Evolutionary conservation across 2,888 invertebrate species (phyloP).

Genomic region (Agriopis leucophaearia): DNA sequence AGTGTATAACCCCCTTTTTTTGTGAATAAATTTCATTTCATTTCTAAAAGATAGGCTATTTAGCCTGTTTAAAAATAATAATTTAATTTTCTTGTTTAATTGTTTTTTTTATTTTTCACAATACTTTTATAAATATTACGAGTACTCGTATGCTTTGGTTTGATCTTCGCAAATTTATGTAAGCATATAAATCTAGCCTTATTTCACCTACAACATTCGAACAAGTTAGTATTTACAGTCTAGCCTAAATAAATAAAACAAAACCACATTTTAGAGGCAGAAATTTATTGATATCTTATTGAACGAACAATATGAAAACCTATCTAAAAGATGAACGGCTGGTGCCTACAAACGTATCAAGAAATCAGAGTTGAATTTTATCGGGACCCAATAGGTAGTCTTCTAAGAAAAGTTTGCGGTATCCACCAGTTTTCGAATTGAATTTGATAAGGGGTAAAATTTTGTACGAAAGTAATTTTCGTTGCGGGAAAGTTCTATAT

Average conservation of each 20-base stretch:
- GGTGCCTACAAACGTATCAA: conserved; percentile 38
- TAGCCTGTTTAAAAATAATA: no score
- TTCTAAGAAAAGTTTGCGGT: conserved; percentile 58
- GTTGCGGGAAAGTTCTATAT: conserved; percentile 56
- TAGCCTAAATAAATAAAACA: conserved; percentile 2
- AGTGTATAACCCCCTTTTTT: no score
- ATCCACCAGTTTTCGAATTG: conserved; percentile 61
- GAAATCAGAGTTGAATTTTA: conserved; percentile 47
- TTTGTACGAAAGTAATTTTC: conserved; percentile 64
- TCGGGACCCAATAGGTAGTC: conserved; percentile 56
- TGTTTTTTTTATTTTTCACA: no score
- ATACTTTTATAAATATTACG: no score
- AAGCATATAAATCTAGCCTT: conserved; percentile 3
- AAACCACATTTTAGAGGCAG: background rate
- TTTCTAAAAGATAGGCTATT: no score
- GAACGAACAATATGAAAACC: conserved; percentile 12
- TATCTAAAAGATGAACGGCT: conserved; percentile 26
- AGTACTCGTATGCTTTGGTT: no score
- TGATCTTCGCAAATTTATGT: background rate
- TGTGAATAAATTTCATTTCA: no score
- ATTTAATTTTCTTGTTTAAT: no score
- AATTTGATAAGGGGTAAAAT: conserved; percentile 69
- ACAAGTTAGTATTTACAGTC: background rate
- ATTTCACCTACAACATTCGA: conserved; percentile 1
- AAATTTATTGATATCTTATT: conserved; percentile 1